A percentile compares a stretch with the other conserved stretches of the same genome.
Evolutionary conservation across 2,888 invertebrate genomes (phyloP).

Genomic region (Cephus rjabovi): DNA sequence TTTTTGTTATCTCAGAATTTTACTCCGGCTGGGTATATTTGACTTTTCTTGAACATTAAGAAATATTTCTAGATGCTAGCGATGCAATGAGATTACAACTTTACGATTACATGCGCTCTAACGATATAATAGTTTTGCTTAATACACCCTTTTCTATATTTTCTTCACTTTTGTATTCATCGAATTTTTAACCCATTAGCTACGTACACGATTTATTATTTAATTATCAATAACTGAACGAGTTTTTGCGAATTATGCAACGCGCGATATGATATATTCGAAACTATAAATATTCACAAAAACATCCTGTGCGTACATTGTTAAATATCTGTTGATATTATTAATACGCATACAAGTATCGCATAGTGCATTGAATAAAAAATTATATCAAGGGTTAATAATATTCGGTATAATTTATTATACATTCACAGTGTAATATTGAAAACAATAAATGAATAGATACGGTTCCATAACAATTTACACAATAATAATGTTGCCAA

Average conservation of each 20-base stretch:
- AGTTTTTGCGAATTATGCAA: neutral
- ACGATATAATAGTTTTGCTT: neutral
- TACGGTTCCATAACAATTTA: neutral
- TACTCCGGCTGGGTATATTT: neutral
- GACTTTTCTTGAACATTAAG: neutral
- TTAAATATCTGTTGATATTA: conserved; percentile 29
- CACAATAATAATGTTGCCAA: neutral
- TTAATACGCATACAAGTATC: conserved; percentile 33
- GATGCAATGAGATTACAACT: neutral
- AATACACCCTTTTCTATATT: neutral
- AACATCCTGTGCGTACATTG: conserved; percentile 19
- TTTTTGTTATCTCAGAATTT: neutral
- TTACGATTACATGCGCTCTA: too few species aligned
- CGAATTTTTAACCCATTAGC: neutral
- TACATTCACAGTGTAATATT: neutral
- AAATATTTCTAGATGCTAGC: neutral
- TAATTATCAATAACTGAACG: neutral
- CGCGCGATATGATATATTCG: neutral
- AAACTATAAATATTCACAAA: neutral
- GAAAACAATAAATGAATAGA: neutral
- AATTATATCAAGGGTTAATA: conserved; percentile 1
- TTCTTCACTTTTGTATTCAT: neutral
- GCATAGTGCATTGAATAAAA: conserved; percentile 15
- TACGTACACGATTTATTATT: neutral
- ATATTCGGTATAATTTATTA: neutral